These are phyloP conservation scores for Notoglanidium macrostoma DNA, from an alignment of 2,797 vertebrate species.

Conservation along the genomic window DNA sequence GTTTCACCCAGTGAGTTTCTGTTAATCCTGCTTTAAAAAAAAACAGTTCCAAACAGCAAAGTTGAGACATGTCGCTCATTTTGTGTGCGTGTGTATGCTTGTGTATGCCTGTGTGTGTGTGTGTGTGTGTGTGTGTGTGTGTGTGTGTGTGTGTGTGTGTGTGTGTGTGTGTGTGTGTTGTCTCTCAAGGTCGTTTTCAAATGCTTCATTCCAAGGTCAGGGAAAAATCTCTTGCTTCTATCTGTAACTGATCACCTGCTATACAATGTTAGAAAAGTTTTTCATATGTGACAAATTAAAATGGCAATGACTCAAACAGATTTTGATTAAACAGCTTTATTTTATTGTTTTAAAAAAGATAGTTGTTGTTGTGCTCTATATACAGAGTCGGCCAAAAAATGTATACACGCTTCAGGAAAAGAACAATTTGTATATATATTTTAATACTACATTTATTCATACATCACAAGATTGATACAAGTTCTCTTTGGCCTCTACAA, in stretches of 20 bases:
- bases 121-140: conserved; percentile 21
- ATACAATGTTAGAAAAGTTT: neutral
- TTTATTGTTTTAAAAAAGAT: no score
- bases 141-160: conserved; percentile 4
- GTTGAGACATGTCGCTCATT: neutral
- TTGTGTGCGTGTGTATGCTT: neutral
- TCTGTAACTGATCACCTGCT: neutral
- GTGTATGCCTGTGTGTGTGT: neutral
- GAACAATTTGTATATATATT: no score
- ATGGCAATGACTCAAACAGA: neutral
- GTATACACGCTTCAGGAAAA: no score
- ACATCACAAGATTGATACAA: no score
- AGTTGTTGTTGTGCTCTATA: no score
- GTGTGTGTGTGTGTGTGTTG: conserved; percentile 30
- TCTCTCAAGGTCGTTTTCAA: neutral
- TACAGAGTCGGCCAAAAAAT: no score
- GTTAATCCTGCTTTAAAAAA: neutral
- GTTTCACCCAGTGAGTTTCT: neutral
- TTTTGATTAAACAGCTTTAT: neutral
- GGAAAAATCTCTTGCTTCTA: neutral
- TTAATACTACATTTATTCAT: no score
- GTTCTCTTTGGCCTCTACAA: no score
- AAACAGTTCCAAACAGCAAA: neutral
- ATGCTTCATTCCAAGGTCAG: conserved; percentile 36
- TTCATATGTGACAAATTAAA: neutral